These are phyloP conservation scores for Psococerastis gibbosa DNA, from an alignment of 2,888 invertebrate species.

Conservation along the genomic window DNA sequence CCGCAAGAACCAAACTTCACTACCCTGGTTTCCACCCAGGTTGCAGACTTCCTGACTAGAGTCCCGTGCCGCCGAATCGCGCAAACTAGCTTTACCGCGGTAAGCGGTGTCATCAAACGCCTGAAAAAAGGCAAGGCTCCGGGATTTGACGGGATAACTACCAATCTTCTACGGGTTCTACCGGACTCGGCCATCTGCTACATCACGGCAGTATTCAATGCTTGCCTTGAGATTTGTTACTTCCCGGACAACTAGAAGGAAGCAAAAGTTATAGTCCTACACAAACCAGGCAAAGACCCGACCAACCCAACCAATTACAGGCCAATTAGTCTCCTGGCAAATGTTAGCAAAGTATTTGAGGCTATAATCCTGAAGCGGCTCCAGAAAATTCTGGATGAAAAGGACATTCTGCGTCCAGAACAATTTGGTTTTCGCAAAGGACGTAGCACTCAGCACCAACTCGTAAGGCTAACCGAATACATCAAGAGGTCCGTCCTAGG, in stretches of 20 bases:
- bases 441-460: constrained; percentile 19
- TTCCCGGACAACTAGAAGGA: constrained; percentile 19
- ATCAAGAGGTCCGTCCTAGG: constrained; percentile 17
- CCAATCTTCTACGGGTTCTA: not conserved
- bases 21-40: not conserved
- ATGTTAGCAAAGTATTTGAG: constrained; percentile 18
- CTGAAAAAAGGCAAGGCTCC: not conserved
- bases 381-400: no score
- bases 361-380: no score
- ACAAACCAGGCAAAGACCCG: no score
- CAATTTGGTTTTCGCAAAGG: constrained; percentile 14
- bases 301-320: no score
- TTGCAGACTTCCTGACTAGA: not conserved
- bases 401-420: constrained; percentile 17
- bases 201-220: constrained; percentile 9
- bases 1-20: no score
- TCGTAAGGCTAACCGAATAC: constrained; percentile 18
- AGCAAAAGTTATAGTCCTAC: constrained; percentile 17
- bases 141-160: not conserved
- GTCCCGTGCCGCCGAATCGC: not conserved
- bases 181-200: constrained; percentile 1
- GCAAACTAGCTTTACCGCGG: not conserved
- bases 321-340: constrained; percentile 20
- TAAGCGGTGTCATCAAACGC: not conserved
- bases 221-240: constrained; percentile 8